Conservation (phyloP, 2,888 invertebrate genomes). For the Caenorhabditis uteleia region DNA sequence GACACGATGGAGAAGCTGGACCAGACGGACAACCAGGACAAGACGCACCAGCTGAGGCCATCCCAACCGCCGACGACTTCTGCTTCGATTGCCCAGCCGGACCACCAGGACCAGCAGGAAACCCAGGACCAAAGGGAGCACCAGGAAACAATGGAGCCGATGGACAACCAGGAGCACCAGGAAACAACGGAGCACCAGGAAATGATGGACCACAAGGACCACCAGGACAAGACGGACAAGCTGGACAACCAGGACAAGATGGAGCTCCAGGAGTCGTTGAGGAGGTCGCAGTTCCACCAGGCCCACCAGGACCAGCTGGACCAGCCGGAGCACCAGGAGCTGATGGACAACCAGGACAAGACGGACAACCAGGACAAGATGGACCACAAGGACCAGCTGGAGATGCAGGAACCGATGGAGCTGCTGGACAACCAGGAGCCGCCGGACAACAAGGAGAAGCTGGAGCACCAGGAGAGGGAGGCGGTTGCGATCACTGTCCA, state of each 20-base stretch:
- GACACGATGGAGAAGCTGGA: constrained; percentile 56
- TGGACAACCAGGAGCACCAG: constrained; percentile 51
- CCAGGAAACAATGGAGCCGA: constrained; percentile 41
- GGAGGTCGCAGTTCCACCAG: constrained; percentile 42
- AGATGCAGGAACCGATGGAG: constrained; percentile 45
- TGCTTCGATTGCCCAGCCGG: constrained; percentile 56
- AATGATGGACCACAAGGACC: constrained; percentile 52
- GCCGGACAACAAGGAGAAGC: constrained; percentile 43
- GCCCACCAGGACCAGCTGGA: constrained; percentile 53
- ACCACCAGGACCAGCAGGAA: constrained; percentile 59
- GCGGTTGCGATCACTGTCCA: constrained; percentile 55
- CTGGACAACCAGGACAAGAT: constrained; percentile 52
- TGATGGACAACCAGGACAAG: constrained; percentile 44
- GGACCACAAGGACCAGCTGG: constrained; percentile 50
- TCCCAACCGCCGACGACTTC: constrained; percentile 52
- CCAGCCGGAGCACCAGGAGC: constrained; percentile 47
- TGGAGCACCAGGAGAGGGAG: constrained; percentile 49
- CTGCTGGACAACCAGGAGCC: constrained; percentile 47
- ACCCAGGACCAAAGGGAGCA: constrained; percentile 56
- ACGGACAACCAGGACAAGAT: constrained; percentile 49
- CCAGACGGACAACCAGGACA: constrained; percentile 60
- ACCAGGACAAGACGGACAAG: constrained; percentile 52
- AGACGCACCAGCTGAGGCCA: constrained; percentile 51
- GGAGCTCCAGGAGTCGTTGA: constrained; percentile 53
- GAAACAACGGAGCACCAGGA: constrained; percentile 50